Evolutionary conservation across 2,113 vertebrate species (phyloP).

Genomic region (Sisor rabdophorus): DNA sequence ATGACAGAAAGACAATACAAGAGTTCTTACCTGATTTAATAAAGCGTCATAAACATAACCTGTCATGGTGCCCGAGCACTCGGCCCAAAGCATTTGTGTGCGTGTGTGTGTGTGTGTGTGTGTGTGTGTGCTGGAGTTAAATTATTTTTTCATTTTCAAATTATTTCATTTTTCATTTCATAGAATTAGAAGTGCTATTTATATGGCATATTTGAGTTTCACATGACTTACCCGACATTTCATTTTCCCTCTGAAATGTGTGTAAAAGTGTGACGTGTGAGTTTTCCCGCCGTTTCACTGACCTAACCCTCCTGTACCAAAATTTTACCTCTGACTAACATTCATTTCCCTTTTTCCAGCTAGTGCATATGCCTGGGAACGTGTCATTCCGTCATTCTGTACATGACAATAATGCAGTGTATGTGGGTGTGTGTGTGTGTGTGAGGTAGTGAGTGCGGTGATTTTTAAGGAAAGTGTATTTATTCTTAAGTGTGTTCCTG

Average conservation of each 20-base stretch:
- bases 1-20: too few relatives aligned
- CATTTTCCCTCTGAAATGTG: background rate
- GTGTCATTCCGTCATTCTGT: background rate
- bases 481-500: background rate
- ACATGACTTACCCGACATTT: too few relatives aligned
- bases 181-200: too few relatives aligned
- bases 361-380: background rate
- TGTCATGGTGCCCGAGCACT: background rate
- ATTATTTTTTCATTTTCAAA: too few relatives aligned
- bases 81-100: background rate
- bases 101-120: too few relatives aligned
- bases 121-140: too few relatives aligned
- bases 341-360: background rate
- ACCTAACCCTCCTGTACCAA: background rate
- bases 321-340: constrained; percentile 20
- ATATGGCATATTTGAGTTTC: too few relatives aligned
- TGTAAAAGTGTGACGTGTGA: background rate
- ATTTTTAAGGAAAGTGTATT: too few relatives aligned
- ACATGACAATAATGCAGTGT: background rate
- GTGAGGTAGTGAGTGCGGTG: constrained; percentile 35
- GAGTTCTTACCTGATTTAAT: background rate
- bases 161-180: too few relatives aligned
- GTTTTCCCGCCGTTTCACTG: background rate
- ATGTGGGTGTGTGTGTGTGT: constrained; percentile 40
- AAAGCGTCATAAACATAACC: background rate